Conservation (phyloP, 2,797 vertebrate species). For the Dromococcyx pavoninus region DNA sequence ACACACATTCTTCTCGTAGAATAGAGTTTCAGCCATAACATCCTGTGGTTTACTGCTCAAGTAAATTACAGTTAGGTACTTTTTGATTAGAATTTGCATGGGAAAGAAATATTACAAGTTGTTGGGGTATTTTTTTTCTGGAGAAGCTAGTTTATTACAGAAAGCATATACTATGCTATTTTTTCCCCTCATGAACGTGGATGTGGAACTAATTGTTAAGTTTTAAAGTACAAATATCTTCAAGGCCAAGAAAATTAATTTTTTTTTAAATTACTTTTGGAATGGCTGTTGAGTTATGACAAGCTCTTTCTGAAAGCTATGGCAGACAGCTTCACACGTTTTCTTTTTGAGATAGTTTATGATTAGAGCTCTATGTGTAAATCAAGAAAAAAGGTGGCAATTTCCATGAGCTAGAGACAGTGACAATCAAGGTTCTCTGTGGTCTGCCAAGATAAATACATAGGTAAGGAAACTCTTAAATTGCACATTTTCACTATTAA, state of each 20-base stretch:
- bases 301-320: background rate
- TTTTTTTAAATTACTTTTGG: slow-evolving; percentile 44
- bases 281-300: slow-evolving; percentile 30
- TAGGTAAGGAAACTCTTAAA: background rate
- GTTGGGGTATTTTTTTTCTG: rapidly evolving
- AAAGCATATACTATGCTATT: background rate
- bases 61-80: background rate
- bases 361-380: slow-evolving; percentile 21
- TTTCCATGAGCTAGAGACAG: background rate
- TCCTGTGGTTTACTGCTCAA: background rate
- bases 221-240: background rate
- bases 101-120: background rate
- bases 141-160: background rate
- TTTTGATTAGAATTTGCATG: background rate
- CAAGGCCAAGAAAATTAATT: slow-evolving; percentile 1
- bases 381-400: slow-evolving; percentile 32
- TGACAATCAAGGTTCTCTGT: slow-evolving; percentile 12
- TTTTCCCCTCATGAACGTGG: background rate
- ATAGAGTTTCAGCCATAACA: background rate
- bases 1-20: background rate
- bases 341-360: slow-evolving; percentile 32
- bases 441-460: background rate
- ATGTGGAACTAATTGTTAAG: background rate
- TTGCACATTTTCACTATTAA: background rate
- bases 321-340: background rate